Evolutionary conservation across 2,797 vertebrate species (phyloP).

Genomic region (Margarornis squamiger): DNA sequence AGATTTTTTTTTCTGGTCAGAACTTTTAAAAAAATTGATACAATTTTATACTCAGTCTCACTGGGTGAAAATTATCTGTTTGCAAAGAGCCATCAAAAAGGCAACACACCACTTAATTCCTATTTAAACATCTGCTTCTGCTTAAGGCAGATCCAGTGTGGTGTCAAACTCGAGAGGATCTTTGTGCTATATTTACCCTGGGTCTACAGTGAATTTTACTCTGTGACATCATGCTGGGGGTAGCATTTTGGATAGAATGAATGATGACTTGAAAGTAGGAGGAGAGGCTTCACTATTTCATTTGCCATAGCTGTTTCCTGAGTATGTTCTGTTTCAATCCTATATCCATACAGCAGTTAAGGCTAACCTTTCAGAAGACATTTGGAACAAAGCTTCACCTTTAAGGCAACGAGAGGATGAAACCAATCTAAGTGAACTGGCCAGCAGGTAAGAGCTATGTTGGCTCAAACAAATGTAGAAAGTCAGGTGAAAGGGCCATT

Average conservation of each 20-base stretch:
- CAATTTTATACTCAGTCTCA: neutral
- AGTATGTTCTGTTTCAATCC: neutral
- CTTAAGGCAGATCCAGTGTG: neutral
- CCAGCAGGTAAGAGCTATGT: conserved; percentile 19
- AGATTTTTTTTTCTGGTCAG: neutral
- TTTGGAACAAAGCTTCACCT: conserved; percentile 54
- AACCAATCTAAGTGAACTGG: conserved; percentile 33
- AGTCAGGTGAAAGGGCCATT: conserved; percentile 40
- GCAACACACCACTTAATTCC: neutral
- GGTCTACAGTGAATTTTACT: neutral
- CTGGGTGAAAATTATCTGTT: rapidly evolving
- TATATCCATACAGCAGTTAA: neutral
- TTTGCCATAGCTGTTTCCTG: neutral
- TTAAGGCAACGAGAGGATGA: conserved; percentile 21
- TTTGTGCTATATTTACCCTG: neutral
- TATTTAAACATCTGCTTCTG: neutral
- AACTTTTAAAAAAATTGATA: neutral
- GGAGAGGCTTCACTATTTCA: neutral
- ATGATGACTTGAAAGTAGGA: neutral
- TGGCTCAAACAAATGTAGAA: conserved; percentile 44
- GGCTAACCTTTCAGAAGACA: conserved; percentile 39
- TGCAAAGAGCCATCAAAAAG: neutral
- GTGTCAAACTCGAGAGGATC: neutral
- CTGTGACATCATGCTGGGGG: neutral
- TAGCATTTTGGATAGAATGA: neutral